phyloP scores from a whole-genome alignment of 2,888 invertebrate genomes.

The Cremastinae sp. region DNA sequence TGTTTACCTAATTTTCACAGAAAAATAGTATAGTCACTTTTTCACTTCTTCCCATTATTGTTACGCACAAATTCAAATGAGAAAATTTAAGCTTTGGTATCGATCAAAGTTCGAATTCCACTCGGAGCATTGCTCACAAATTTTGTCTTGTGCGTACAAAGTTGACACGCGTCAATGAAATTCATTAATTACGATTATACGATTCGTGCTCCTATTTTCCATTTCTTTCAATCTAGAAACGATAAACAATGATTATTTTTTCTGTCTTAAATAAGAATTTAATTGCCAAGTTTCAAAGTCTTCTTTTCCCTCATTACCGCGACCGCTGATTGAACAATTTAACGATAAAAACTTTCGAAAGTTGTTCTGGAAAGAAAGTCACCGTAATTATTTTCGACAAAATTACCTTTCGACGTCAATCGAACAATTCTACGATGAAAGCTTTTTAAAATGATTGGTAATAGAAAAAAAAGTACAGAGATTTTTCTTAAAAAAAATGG shows the following conservation, averaged over 20 bases:
- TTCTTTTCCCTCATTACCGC: neutral
- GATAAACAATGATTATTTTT: conserved; percentile 17
- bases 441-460: too few species aligned
- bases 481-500: too few species aligned
- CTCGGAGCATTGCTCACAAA: conserved; percentile 32
- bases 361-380: too few species aligned
- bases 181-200: conserved; percentile 1
- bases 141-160: conserved; percentile 6
- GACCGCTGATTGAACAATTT: neutral
- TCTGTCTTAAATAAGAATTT: conserved; percentile 13
- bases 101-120: conserved; percentile 52
- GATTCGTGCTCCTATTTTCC: conserved; percentile 28
- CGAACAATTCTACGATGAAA: too few species aligned
- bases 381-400: too few species aligned
- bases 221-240: neutral
- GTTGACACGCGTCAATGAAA: neutral
- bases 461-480: too few species aligned
- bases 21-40: neutral
- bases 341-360: conserved; percentile 8
- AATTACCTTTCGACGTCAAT: too few species aligned
- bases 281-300: conserved; percentile 10
- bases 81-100: conserved; percentile 18
- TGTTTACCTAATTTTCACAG: neutral
- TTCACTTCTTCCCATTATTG: neutral
- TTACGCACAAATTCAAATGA: conserved; percentile 20